Conservation (phyloP, 2,888 invertebrate species). For the Gisinianus flammeolus region DNA sequence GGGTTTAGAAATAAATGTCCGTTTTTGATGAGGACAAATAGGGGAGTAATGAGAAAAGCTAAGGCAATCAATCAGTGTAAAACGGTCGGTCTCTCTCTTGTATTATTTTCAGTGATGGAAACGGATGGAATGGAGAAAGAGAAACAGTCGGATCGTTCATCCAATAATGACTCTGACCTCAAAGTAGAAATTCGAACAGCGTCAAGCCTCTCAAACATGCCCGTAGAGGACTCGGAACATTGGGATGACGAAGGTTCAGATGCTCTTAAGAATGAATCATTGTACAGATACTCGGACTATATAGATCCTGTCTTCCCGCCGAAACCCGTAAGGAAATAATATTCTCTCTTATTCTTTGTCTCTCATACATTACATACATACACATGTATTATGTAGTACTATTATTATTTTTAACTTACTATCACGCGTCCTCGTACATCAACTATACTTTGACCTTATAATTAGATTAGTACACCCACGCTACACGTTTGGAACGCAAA, state of each 20-base stretch:
- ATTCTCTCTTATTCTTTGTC: neutral
- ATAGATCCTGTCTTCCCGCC: constrained; percentile 80
- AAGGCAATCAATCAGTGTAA: constrained; percentile 42
- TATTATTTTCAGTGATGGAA: constrained; percentile 60
- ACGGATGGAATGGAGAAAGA: constrained; percentile 65
- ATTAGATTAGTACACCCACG: no score
- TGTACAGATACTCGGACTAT: constrained; percentile 69
- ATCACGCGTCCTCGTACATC: no score
- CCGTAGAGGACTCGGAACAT: constrained; percentile 57
- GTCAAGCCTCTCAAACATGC: constrained; percentile 58
- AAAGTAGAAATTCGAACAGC: constrained; percentile 83
- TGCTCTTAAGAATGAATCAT: constrained; percentile 60
- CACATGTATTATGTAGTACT: no score
- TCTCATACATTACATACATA: no score
- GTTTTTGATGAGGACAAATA: constrained; percentile 39
- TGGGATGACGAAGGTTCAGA: constrained; percentile 61
- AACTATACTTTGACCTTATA: no score
- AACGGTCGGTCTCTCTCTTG: neutral
- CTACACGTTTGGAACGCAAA: no score
- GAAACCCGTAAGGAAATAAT: constrained; percentile 67
- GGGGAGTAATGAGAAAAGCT: constrained; percentile 40
- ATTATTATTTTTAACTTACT: no score
- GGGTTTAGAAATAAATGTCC: constrained; percentile 33
- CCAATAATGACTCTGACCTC: constrained; percentile 84
- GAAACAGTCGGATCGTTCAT: constrained; percentile 79